These are phyloP conservation scores for Pocillopora grandis DNA, from an alignment of 92 coral and sea anemone genomes.

Conservation along the genomic window DNA sequence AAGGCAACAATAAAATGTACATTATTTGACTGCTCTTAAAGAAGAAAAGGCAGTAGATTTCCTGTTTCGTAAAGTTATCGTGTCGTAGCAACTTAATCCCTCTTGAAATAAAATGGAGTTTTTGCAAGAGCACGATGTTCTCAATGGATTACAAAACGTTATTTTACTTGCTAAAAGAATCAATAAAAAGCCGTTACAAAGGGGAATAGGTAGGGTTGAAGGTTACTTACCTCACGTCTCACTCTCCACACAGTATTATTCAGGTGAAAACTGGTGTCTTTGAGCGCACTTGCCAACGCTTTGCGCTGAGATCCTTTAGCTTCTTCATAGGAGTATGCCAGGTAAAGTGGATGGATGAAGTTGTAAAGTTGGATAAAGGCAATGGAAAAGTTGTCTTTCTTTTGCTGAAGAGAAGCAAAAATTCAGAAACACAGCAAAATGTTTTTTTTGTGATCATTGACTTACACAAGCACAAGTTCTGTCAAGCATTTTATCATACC, in stretches of 20 bases:
- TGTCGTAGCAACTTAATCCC: too few relatives aligned
- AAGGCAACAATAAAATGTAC: too few relatives aligned
- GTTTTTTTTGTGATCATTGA: not conserved
- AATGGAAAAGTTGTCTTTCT: slow-evolving; percentile 1
- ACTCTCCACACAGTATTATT: not conserved
- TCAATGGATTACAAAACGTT: too few relatives aligned
- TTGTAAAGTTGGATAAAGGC: slow-evolving; percentile 2
- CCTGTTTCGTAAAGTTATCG: too few relatives aligned
- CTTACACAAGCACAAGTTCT: slow-evolving; percentile 5
- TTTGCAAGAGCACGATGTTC: too few relatives aligned
- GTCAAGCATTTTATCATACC: not conserved
- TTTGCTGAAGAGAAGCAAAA: not conserved
- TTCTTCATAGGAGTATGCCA: slow-evolving; percentile 18
- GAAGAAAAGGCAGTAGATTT: too few relatives aligned
- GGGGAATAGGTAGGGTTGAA: too few relatives aligned
- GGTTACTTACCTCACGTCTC: not conserved
- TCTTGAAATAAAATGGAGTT: too few relatives aligned
- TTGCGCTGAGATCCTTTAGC: slow-evolving; percentile 4
- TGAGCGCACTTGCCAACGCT: not conserved
- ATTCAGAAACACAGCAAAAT: not conserved
- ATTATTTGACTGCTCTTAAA: too few relatives aligned
- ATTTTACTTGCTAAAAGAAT: not conserved
- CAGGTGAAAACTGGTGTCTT: not conserved
- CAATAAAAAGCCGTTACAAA: too few relatives aligned
- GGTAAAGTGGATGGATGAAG: slow-evolving; percentile 24